Base-by-base conservation (phyloP, 2,888 invertebrate species). In the Eilema caniola region DNA sequence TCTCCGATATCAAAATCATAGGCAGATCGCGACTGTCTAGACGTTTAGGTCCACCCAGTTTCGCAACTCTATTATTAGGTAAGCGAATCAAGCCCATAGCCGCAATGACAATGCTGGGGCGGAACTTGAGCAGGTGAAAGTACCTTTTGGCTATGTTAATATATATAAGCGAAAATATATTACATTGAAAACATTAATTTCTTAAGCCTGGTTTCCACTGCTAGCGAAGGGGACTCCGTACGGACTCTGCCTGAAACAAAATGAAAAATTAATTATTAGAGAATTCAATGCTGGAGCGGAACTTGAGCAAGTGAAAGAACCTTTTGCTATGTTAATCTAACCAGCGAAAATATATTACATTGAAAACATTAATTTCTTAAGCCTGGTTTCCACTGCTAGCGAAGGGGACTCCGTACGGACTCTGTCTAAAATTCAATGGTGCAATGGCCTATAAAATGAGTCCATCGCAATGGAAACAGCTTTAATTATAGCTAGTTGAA, bases 21-120 rank as follows among this genome's bases (percentile, higher is more conserved):
- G 78, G 75, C 83, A 86, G 86, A 89, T 76, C 83, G 83, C 87
- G 84, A 86, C 84, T 88, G 89, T 86, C 85, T 84, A 83, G 83
- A 81, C 78, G 83, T 87, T 88, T 86, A 83, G 84, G 84, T 84
- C 83, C 79, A 87, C 84, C 83, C 79, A 87, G 88, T 93, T 93
- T 93, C 92, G 92, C 92, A 93, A 90, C 88, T 81, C 73, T 74
- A 86, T 88, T 88, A 89, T 92, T 93, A 93, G 92, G 92, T 91
- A 93, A 93, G 90, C 90, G 90, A 87, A 90, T 91, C 88, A 87
- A 88, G 88, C 89, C 86, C 87, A 85, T 86, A 86, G 85, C 84
- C 85, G 88, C 89, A 90, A 88, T 90, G 90, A 91, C 91, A 93
- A 92, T 93, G 90, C 90, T 88, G 86, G 84, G 87, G 84, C 87